These are phyloP conservation scores for Melolontha melolontha DNA, from an alignment of 2,888 invertebrate genomes.

Conservation along the genomic window DNA sequence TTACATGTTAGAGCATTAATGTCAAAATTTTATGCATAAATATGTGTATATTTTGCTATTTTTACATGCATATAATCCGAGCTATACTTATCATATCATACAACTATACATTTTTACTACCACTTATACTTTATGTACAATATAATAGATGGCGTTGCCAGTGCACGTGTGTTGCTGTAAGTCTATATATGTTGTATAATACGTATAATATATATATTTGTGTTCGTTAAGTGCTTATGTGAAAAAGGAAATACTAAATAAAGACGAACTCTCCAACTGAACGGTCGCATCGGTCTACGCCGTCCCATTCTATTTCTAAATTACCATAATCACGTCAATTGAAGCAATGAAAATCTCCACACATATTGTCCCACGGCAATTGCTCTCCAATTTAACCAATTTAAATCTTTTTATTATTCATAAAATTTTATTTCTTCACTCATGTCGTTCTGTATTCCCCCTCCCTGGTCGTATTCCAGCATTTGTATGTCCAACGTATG, in stretches of 20 bases:
- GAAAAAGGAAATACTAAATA: conserved; percentile 56
- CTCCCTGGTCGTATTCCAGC: not conserved
- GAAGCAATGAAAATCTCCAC: conserved; percentile 62
- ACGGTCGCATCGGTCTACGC: conserved; percentile 42
- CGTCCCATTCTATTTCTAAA: conserved; percentile 60
- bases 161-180: no score
- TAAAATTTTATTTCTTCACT: conserved; percentile 62
- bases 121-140: no score
- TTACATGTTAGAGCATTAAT: no score
- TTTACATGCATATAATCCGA: no score
- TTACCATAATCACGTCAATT: conserved; percentile 64
- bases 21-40: no score
- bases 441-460: not conserved
- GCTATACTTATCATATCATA: no score
- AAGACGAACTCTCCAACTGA: conserved; percentile 50
- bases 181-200: no score
- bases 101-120: no score
- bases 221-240: conserved; percentile 45
- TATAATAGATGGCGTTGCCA: no score
- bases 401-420: conserved; percentile 67
- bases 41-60: no score
- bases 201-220: conserved; percentile 12
- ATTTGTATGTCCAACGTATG: not conserved
- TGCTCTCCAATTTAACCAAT: conserved; percentile 66
- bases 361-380: conserved; percentile 64